A percentile compares a stretch with the other conserved stretches of the same genome.
Evolutionary conservation across 1,140 invertebrate genomes (phyloP).

Genomic region (Campoletis sonorensis): DNA sequence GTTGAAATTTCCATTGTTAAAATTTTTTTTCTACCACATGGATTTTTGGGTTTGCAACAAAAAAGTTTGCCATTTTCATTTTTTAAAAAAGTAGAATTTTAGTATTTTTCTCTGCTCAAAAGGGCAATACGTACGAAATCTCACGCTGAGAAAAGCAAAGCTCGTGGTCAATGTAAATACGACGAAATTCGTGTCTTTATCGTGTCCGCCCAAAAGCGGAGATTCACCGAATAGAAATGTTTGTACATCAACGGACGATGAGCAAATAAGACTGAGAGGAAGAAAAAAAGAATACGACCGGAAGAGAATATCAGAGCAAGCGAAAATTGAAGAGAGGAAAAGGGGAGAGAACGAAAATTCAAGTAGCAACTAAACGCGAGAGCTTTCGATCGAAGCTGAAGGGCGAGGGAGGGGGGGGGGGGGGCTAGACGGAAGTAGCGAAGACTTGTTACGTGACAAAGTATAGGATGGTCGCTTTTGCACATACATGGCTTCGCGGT

Average conservation of each 20-base stretch:
- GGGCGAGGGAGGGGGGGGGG: not conserved
- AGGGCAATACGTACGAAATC: too few species aligned
- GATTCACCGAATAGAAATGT: not conserved
- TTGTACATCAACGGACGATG: not conserved
- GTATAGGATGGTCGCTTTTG: not conserved
- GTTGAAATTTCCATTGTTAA: too few species aligned
- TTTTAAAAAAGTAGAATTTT: not conserved
- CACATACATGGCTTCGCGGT: constrained; percentile 27
- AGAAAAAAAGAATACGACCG: not conserved
- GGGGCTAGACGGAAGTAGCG: not conserved
- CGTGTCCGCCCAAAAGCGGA: not conserved
- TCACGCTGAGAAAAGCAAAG: too few species aligned
- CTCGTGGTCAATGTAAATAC: too few species aligned
- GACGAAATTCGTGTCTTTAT: not conserved
- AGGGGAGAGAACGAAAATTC: constrained; percentile 39
- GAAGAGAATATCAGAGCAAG: not conserved
- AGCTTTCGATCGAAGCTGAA: not conserved
- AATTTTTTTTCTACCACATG: too few species aligned
- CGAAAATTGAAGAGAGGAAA: constrained; percentile 39
- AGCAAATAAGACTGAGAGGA: not conserved
- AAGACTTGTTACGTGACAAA: constrained; percentile 28
- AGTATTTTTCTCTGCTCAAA: too few species aligned
- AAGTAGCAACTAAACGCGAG: constrained; percentile 55
- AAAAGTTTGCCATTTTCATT: too few species aligned
- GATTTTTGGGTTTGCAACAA: too few species aligned